Conservation (phyloP, 23 tunicate species). For the Corella eumyota region DNA sequence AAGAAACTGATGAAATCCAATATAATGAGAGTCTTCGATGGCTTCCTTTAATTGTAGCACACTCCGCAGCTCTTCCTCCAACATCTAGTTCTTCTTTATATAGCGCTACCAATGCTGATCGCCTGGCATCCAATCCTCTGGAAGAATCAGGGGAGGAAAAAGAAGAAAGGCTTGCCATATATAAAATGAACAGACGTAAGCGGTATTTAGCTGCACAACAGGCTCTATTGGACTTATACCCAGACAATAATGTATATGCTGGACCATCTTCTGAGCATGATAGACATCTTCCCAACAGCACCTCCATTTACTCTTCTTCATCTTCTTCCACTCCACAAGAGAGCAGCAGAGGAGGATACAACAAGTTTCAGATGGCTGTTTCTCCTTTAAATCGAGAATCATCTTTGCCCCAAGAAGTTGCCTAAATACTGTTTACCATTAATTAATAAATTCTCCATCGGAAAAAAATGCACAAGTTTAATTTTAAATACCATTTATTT, state of each 20-base stretch:
- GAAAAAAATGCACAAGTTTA: too few species aligned
- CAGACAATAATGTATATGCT: conserved; percentile 33
- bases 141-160: conserved; percentile 34
- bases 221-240: conserved; percentile 29
- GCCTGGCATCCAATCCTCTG: conserved; percentile 10
- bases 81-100: conserved; percentile 10
- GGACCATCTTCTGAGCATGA: conserved; percentile 1
- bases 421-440: too few species aligned
- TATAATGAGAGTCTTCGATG: conserved; percentile 75
- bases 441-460: too few species aligned
- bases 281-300: too few species aligned
- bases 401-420: too few species aligned
- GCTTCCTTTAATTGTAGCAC: conserved; percentile 45
- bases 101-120: conserved; percentile 14
- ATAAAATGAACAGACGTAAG: conserved; percentile 86
- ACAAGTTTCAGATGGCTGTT: too few species aligned
- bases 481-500: too few species aligned
- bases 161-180: conserved; percentile 71
- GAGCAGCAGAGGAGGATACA: too few species aligned
- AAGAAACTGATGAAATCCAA: conserved; percentile 5
- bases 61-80: conserved; percentile 17
- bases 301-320: too few species aligned
- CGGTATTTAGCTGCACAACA: conserved; percentile 89
- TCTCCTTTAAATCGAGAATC: too few species aligned
- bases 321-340: too few species aligned